A percentile compares a stretch with the other conserved stretches of the same genome.
Conservation (phyloP, 2,797 vertebrate species). For the Chelidonichthys spinosus region DNA sequence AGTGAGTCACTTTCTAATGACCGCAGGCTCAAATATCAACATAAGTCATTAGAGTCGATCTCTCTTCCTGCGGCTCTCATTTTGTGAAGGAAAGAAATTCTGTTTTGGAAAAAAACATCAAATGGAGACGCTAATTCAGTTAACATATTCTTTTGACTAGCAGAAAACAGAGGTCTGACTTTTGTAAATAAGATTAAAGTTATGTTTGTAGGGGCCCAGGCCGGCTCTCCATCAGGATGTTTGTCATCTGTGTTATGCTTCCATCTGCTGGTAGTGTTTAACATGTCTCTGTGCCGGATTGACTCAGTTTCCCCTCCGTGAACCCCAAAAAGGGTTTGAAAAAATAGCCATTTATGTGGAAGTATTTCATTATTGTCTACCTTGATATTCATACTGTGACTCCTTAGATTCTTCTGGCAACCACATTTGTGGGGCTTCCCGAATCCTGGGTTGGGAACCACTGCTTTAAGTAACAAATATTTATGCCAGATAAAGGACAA, state of each 20-base stretch:
- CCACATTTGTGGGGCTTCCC: neutral
- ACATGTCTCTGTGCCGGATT: neutral
- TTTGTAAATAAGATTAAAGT: neutral
- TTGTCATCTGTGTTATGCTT: constrained; percentile 43
- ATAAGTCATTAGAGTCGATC: constrained; percentile 23
- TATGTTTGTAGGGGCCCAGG: neutral
- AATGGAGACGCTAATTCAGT: neutral
- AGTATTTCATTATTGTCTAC: neutral
- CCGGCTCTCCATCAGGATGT: neutral
- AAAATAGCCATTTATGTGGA: neutral
- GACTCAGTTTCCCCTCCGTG: no score
- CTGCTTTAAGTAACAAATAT: no score
- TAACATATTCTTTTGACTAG: neutral
- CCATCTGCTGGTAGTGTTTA: constrained; percentile 68
- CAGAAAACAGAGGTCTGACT: neutral
- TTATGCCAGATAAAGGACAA: no score
- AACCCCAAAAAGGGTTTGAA: neutral
- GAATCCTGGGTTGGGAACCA: neutral
- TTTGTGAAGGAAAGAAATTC: neutral
- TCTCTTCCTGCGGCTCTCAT: neutral
- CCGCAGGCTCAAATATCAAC: constrained; percentile 47
- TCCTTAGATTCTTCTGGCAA: neutral
- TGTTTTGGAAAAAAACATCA: neutral
- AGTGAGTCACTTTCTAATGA: constrained; percentile 45
- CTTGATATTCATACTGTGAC: neutral